Evolutionary conservation across 2,888 invertebrate species (phyloP).

Genomic region (Neria commutata): DNA sequence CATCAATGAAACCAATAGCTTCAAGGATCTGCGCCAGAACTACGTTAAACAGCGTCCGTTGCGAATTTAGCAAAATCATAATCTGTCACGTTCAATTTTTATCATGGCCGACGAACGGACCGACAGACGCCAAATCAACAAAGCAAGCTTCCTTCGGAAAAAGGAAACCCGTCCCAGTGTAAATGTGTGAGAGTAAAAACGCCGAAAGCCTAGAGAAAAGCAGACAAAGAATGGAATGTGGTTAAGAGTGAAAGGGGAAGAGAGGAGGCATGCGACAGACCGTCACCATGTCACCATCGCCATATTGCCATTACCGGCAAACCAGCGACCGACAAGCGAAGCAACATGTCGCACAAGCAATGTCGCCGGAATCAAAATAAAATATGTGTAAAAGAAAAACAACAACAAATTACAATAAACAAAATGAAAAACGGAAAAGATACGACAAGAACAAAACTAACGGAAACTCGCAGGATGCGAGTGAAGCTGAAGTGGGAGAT

Average conservation of each 20-base stretch:
- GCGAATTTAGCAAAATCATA: conserved; percentile 9
- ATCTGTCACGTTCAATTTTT: conserved; percentile 26
- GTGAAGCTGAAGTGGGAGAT: no score
- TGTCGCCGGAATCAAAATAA: not conserved
- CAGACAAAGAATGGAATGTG: not conserved
- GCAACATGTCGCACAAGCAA: not conserved
- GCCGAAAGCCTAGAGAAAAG: not conserved
- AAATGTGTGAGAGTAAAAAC: not conserved
- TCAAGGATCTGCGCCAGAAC: not conserved
- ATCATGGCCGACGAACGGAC: conserved; percentile 8
- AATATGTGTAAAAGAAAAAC: not conserved
- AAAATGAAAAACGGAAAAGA: not conserved
- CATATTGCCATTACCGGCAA: no score
- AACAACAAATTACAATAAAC: not conserved
- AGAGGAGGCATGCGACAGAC: no score
- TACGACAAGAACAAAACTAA: conserved; percentile 3
- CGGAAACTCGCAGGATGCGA: no score
- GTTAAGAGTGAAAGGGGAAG: no score
- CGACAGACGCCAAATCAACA: conserved; percentile 9
- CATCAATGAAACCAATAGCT: no score
- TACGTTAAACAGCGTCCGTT: conserved; percentile 8
- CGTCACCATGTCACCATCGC: no score
- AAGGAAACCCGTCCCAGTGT: not conserved
- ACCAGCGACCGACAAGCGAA: no score
- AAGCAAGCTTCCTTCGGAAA: not conserved